These are phyloP conservation scores for Hyposoter didymator DNA, from an alignment of 2,888 invertebrate species.

Conservation along the genomic window DNA sequence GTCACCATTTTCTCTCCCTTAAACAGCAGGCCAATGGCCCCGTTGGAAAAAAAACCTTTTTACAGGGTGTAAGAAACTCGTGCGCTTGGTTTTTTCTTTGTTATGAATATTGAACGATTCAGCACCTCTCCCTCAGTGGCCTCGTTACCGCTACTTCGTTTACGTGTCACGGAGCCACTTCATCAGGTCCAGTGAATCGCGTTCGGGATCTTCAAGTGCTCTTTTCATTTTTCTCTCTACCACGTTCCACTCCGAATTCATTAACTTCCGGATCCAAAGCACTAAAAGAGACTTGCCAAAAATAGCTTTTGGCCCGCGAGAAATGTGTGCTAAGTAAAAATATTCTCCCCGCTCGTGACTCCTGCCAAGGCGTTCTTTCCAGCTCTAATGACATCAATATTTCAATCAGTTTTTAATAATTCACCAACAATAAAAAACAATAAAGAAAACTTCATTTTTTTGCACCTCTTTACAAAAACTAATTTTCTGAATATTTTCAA, in stretches of 20 bases:
- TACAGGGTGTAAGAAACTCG: slow-evolving; percentile 21
- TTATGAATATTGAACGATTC: slow-evolving; percentile 76
- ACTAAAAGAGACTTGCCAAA: slow-evolving; percentile 6
- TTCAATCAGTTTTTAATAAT: not conserved
- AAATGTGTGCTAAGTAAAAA: not conserved
- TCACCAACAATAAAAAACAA: not conserved
- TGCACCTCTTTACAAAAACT: too few species aligned
- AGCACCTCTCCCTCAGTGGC: slow-evolving; percentile 64
- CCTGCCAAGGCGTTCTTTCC: not conserved
- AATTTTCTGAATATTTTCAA: too few species aligned
- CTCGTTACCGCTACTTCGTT: slow-evolving; percentile 33
- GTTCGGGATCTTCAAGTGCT: slow-evolving; percentile 32
- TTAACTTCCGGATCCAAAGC: slow-evolving; percentile 26
- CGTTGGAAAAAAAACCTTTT: slow-evolving; percentile 3
- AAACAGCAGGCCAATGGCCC: not conserved
- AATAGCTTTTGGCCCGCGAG: slow-evolving; percentile 25
- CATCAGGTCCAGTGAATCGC: slow-evolving; percentile 13
- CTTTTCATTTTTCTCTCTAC: slow-evolving; percentile 33
- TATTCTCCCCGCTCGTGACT: not conserved
- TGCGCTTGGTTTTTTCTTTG: slow-evolving; percentile 70
- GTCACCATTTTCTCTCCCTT: not conserved
- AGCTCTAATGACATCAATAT: not conserved
- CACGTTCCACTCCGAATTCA: slow-evolving; percentile 45
- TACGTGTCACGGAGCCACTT: slow-evolving; percentile 42
- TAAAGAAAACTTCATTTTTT: not conserved